Base-by-base conservation (phyloP, 2,888 invertebrate species). In the Sphinx pinastri region DNA sequence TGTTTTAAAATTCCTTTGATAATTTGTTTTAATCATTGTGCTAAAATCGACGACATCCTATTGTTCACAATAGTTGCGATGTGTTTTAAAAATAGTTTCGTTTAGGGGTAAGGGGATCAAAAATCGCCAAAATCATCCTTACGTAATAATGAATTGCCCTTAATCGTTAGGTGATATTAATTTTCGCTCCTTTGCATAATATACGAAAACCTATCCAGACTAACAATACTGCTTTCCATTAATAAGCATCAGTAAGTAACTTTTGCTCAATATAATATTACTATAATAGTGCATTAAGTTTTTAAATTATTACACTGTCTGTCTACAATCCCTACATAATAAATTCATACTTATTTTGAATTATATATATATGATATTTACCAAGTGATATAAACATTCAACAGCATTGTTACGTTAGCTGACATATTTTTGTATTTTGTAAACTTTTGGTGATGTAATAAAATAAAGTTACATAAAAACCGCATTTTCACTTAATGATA, bases 401-500 rank as follows among this genome's bases (percentile, higher is more conserved):
- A 57, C 60, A 60, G 11, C 60, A 60, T 47, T 63, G 49, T 63
- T 47, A 19, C 47, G 16, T 63, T 63, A 12, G 31, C 67, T 38
- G 11, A 47, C 68, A 68, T 68, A 68, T 68, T 57, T 55, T 72
- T 68, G 49, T 67, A 60, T 70, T 73, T 79, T 84, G 82, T 87
- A 83, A 73, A 77, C 76, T 79, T 77, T 73, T 74, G 78, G 72
- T 79, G 70, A 73, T 76, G 72, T 74, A 88, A 87, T 86, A 88
- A 87, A 87, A 71, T 75, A 71, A 73, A 79, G 80, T 70, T 77
- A 78, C 72, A 78, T 71, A 68, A 19, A 71, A 73, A 72, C 68
- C 79, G 89, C 84, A 84, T 87, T 89, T 89, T 89, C 83, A 87
- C 79, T 89, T 82, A 70, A 59, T 5, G 11, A 19, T 6, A 19